A percentile compares a stretch with the other conserved stretches of the same genome.
Conservation (phyloP, 2,797 vertebrate genomes). For the Sus cebifrons region DNA sequence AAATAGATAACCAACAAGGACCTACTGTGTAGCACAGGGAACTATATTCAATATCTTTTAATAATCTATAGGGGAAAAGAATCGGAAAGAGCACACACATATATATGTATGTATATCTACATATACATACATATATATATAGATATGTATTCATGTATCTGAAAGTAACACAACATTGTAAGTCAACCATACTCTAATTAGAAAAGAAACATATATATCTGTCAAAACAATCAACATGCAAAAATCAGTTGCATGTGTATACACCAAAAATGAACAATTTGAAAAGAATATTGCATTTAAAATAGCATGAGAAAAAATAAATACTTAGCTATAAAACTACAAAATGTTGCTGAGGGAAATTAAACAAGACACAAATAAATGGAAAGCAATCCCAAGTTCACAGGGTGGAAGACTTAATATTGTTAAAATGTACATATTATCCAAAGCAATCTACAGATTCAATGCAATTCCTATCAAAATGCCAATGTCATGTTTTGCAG, state of each 20-base stretch:
- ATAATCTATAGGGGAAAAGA: too few relatives aligned
- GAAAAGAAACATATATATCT: too few relatives aligned
- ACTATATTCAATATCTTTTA: too few relatives aligned
- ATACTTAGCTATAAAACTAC: neutral
- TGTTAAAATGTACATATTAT: neutral
- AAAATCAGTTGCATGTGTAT: neutral
- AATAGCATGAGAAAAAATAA: neutral
- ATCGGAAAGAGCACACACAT: too few relatives aligned
- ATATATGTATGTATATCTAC: too few relatives aligned
- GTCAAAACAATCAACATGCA: neutral
- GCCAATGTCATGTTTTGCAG: neutral
- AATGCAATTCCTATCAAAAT: neutral
- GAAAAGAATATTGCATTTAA: neutral
- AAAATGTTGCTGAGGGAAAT: neutral
- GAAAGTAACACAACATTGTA: too few relatives aligned
- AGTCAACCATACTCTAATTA: too few relatives aligned
- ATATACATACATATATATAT: too few relatives aligned
- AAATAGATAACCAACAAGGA: too few relatives aligned
- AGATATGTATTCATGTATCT: too few relatives aligned
- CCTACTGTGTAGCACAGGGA: too few relatives aligned
- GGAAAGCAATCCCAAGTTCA: neutral
- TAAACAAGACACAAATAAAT: neutral
- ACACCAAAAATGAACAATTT: neutral
- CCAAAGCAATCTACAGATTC: neutral
- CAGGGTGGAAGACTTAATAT: neutral